Evolutionary conservation across 1,140 invertebrate species (phyloP), one percentile per base, ranked within the genome.

Genomic region (Cecropterus lyciades): DNA sequence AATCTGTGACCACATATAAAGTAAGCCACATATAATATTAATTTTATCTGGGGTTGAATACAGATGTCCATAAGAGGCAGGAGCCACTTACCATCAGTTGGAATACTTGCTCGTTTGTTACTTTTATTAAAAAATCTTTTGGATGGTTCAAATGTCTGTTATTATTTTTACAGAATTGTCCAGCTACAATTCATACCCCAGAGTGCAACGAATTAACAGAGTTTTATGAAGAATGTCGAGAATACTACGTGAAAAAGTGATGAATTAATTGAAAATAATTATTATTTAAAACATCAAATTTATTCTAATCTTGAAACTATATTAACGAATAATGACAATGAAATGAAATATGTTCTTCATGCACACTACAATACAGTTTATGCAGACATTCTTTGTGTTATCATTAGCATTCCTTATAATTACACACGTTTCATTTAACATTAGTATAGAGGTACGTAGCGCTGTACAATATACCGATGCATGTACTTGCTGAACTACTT

Each of bases 281-380:
- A 27, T 42, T 30, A 65, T 73, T 80, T 74, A 49, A 76, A 77
- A 77, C 69, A 77, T 77, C 52, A 55, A 69, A 72, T 86, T 86
- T 86, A 88, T 81, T 88, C 72, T 80, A 75, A 77, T 79, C 73
- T 75, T 43, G 40, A 73, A 79, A 70, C 65, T 78, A 77, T 74
- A 62, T 65, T 67, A 66, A 79, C 52, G 73, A 78, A 67, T 75
- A 74, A 73, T 76, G 75, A 77, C 72, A 81, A 76, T 77, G 76
- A 79, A 69, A 75, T 72, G 72, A 70, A 72, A 73, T 72, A 66
- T 69, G 64, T 69, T 53, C 27, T 70, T 48, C 67, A 55, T 69
- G 56, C 56, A 51, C 53, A 69, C 46, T 43, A 66, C 56, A 70
- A 48, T 70, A 66, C 37, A 65, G 46, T 66, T 64, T 53, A 65